Evolutionary conservation across 2,888 invertebrate genomes (phyloP).

Genomic region (Parnassius orleans): DNA sequence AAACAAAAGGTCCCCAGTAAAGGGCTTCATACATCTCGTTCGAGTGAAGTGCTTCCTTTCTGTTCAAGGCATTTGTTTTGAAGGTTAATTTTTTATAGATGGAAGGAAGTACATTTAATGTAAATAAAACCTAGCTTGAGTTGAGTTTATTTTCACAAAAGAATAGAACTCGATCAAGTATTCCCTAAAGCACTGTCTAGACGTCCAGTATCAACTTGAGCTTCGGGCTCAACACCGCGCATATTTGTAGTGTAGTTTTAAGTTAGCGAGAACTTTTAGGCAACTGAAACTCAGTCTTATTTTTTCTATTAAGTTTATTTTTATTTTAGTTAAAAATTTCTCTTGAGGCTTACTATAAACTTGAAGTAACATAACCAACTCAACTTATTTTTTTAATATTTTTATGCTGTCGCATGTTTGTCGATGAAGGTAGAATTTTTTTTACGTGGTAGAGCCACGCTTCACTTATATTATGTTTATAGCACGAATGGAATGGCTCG

Average conservation of each 20-base stretch:
- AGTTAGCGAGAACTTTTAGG: conserved; percentile 20
- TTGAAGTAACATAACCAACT: too few species aligned
- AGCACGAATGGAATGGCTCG: too few species aligned
- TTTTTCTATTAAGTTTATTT: too few species aligned
- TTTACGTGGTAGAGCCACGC: too few species aligned
- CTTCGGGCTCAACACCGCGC: conserved; percentile 31
- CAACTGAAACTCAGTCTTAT: conserved; percentile 10
- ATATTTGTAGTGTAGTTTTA: conserved; percentile 20
- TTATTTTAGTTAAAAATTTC: conserved; percentile 1
- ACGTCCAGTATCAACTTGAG: conserved; percentile 44
- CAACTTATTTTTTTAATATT: too few species aligned
- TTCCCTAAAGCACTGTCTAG: conserved; percentile 56
- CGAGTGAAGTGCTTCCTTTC: conserved; percentile 15
- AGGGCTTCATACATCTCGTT: conserved; percentile 26
- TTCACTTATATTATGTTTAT: too few species aligned
- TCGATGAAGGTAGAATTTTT: too few species aligned
- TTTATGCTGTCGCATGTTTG: too few species aligned
- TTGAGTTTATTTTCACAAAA: conserved; percentile 37
- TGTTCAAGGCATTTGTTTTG: conserved; percentile 4
- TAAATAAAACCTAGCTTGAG: conserved; percentile 25
- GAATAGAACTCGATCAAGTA: conserved; percentile 39
- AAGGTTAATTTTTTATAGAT: conserved; percentile 26
- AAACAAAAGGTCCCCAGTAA: conserved; percentile 28
- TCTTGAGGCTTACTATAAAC: background rate
- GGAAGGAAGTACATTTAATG: conserved; percentile 23